Conservation (phyloP, 2,113 vertebrate species). For the Sylvicapra grimmia region DNA sequence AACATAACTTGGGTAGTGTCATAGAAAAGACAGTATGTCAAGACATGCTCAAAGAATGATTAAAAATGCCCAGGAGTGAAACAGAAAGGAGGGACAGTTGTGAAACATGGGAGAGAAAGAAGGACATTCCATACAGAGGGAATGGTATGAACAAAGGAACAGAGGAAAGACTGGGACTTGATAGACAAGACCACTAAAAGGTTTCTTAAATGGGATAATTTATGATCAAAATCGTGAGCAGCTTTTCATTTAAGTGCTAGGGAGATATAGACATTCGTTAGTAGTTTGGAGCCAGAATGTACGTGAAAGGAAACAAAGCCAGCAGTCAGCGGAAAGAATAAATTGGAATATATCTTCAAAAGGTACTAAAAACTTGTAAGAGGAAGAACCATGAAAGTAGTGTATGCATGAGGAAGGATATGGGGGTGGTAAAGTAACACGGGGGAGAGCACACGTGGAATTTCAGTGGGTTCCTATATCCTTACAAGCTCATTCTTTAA, state of each 20-base stretch:
- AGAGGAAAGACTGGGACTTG: not conserved
- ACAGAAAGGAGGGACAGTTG: not conserved
- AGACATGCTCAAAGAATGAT: not conserved
- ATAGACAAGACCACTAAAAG: not conserved
- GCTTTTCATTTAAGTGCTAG: conserved; percentile 20
- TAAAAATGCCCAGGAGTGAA: not conserved
- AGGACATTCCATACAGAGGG: not conserved
- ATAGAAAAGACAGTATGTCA: not conserved
- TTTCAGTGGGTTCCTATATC: not conserved
- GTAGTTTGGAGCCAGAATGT: not conserved
- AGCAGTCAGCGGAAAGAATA: not conserved
- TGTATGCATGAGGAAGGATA: not conserved
- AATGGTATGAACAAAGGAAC: not conserved
- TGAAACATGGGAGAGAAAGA: not conserved
- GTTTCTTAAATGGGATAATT: not conserved
- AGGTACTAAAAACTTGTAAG: not conserved
- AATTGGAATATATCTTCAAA: not conserved
- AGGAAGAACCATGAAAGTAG: not conserved
- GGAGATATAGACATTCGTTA: not conserved
- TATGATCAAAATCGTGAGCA: not conserved
- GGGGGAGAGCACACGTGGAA: not conserved
- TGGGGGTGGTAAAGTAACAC: not conserved
- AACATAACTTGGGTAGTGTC: not conserved
- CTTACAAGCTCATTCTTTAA: not conserved
- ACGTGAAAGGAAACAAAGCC: not conserved